These are phyloP conservation scores for Heterotis niloticus DNA, from an alignment of 2,113 vertebrate species.

Conservation along the genomic window DNA sequence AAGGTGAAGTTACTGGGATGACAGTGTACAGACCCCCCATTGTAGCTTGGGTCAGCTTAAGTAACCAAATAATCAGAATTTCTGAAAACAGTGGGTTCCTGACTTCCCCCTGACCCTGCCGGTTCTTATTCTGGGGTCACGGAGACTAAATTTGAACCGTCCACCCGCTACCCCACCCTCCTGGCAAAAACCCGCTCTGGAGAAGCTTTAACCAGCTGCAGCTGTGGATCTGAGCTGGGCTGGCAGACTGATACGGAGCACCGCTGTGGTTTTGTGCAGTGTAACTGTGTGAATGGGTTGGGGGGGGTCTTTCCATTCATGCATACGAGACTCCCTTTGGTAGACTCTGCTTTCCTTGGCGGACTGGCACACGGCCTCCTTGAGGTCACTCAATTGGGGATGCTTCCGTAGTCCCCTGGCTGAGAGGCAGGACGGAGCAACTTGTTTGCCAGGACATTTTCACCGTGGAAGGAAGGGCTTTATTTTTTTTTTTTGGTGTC, in stretches of 20 bases:
- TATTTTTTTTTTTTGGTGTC: too few species aligned
- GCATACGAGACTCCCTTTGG: background rate
- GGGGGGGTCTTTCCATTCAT: background rate
- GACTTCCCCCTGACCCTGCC: constrained; percentile 33
- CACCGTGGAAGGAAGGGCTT: background rate
- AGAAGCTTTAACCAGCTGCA: constrained; percentile 4
- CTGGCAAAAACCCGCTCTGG: background rate
- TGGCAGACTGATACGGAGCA: background rate
- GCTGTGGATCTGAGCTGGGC: background rate
- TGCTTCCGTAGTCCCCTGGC: background rate
- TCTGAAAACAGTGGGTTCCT: constrained; percentile 34
- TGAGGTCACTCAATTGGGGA: background rate
- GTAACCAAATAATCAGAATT: constrained; percentile 39
- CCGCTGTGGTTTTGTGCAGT: background rate
- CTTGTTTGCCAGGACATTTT: background rate
- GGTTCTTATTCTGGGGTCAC: constrained; percentile 27
- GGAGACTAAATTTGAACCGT: constrained; percentile 27
- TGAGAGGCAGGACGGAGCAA: too few species aligned
- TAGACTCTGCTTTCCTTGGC: background rate
- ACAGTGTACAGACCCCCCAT: constrained; percentile 23
- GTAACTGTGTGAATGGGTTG: background rate
- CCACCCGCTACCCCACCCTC: constrained; percentile 6
- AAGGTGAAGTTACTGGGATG: constrained; percentile 30
- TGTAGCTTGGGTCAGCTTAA: constrained; percentile 22
- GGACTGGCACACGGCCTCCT: background rate